phyloP scores from a whole-genome alignment of 2,888 invertebrate species.

The Dendrolimus pini region DNA sequence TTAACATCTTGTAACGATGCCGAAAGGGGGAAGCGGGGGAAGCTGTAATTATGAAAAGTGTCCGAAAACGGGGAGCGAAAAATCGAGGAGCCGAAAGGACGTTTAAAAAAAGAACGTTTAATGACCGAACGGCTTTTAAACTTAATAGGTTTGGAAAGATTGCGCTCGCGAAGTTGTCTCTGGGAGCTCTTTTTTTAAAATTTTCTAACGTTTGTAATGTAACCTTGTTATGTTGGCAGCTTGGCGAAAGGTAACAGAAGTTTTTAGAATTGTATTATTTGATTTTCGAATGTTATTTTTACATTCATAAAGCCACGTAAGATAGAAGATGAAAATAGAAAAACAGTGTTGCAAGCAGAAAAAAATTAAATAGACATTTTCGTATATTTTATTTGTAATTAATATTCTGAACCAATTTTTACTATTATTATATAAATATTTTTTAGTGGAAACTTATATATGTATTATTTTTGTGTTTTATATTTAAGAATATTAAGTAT shows the following conservation, averaged over 20 bases:
- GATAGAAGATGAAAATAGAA: no score
- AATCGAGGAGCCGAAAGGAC: constrained; percentile 48
- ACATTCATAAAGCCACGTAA: no score
- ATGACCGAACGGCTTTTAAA: constrained; percentile 68
- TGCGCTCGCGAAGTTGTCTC: constrained; percentile 12
- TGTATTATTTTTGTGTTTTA: no score
- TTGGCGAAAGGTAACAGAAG: not conserved
- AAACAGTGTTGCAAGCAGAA: no score
- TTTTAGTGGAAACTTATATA: no score
- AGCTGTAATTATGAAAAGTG: constrained; percentile 74
- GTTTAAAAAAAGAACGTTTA: constrained; percentile 66
- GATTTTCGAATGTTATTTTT: no score
- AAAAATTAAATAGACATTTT: no score
- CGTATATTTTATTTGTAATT: no score
- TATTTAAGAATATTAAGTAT: no score
- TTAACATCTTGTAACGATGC: constrained; percentile 63
- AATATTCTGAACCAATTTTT: no score
- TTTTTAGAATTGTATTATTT: no score
- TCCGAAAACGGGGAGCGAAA: constrained; percentile 51
- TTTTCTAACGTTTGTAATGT: not conserved
- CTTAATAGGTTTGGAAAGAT: constrained; percentile 69
- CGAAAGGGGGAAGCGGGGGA: constrained; percentile 30
- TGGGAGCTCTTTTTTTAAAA: not conserved
- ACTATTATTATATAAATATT: no score
- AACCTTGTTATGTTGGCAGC: not conserved